These are phyloP conservation scores for Cecropterus lyciades DNA, from an alignment of 1,140 invertebrate genomes.

Conservation along the genomic window DNA sequence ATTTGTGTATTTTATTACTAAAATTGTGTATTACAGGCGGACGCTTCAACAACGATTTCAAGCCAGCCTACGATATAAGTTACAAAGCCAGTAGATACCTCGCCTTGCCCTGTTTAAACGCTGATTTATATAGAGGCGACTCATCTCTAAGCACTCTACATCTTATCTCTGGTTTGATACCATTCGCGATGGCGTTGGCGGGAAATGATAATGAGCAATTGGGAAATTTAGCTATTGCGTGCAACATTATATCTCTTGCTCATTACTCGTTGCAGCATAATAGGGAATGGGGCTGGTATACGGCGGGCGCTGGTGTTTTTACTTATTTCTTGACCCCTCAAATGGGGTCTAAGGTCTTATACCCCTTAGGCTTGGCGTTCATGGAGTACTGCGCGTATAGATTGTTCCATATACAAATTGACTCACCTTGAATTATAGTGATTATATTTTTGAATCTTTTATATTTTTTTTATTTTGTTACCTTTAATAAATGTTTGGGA, in stretches of 20 bases:
- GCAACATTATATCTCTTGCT: conserved; percentile 62
- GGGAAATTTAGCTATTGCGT: conserved; percentile 61
- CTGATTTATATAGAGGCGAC: conserved; percentile 60
- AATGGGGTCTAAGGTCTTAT: conserved; percentile 50
- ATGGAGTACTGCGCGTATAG: conserved; percentile 67
- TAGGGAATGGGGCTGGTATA: conserved; percentile 66
- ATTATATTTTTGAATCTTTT: background rate
- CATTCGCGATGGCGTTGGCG: conserved; percentile 57
- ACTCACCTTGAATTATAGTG: conserved; percentile 13
- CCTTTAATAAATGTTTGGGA: too few relatives aligned
- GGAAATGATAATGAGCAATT: conserved; percentile 58
- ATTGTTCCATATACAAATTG: conserved; percentile 49
- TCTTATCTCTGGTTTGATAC: conserved; percentile 63
- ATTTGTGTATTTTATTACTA: background rate
- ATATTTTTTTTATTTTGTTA: background rate
- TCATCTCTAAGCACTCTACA: conserved; percentile 50
- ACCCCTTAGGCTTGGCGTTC: conserved; percentile 58
- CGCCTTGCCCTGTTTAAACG: conserved; percentile 68
- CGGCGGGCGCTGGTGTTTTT: conserved; percentile 57
- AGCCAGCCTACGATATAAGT: conserved; percentile 58
- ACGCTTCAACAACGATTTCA: conserved; percentile 62
- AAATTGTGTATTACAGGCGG: conserved; percentile 47
- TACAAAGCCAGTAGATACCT: conserved; percentile 59
- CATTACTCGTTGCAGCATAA: conserved; percentile 55
- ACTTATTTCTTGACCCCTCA: conserved; percentile 59